Evolutionary conservation across 2,113 vertebrate species (phyloP).

Genomic region (Campylomormyrus tamandua): DNA sequence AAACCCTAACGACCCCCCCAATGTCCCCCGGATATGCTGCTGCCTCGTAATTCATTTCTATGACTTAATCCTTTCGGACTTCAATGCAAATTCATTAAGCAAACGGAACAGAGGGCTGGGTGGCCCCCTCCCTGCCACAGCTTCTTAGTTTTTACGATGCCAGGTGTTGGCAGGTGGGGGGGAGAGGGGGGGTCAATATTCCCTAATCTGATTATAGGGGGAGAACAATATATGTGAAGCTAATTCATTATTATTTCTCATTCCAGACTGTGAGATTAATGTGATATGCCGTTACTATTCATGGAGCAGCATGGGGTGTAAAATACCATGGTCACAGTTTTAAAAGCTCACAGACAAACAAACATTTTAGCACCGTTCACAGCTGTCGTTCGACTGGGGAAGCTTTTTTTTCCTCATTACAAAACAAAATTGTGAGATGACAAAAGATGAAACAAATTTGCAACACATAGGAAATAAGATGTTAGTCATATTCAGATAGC

Average conservation of each 20-base stretch:
- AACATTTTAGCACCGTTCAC: neutral
- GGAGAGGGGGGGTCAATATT: neutral
- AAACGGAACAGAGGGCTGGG: neutral
- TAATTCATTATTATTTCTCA: constrained; percentile 15
- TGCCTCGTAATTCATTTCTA: constrained; percentile 9
- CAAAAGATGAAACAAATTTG: neutral
- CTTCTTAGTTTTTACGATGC: neutral
- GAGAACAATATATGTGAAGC: constrained; percentile 9
- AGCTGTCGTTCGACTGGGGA: neutral
- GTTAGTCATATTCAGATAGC: neutral
- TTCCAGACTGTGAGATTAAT: constrained; percentile 4
- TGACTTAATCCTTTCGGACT: constrained; percentile 8
- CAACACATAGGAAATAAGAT: neutral
- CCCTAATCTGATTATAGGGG: constrained; percentile 1
- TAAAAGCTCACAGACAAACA: neutral
- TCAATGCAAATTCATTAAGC: constrained; percentile 16
- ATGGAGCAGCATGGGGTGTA: neutral
- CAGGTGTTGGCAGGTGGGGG: neutral
- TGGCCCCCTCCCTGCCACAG: neutral
- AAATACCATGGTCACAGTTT: neutral
- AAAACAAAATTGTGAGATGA: neutral
- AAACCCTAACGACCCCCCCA: neutral
- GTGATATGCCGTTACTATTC: neutral
- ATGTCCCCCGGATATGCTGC: neutral
- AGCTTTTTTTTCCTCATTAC: neutral